Evolutionary conservation across 2,113 vertebrate genomes (phyloP).

Genomic region (Eulemur rufifrons): DNA sequence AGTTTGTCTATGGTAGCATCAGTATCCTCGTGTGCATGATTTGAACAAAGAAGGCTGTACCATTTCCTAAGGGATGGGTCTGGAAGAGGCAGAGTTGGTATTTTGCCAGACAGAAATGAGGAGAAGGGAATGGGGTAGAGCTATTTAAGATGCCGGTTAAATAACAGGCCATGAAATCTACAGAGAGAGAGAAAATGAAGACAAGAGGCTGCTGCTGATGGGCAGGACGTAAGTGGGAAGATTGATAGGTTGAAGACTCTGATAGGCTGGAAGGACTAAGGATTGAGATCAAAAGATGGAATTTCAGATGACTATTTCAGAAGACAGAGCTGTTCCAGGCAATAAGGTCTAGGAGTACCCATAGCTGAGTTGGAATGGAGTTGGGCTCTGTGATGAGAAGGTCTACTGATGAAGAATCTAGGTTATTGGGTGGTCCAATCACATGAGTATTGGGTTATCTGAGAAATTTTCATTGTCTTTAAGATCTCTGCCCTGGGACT

Average conservation of each 20-base stretch:
- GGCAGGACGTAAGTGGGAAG: not conserved
- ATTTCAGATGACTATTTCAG: not conserved
- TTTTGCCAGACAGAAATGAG: not conserved
- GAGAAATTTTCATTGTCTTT: not conserved
- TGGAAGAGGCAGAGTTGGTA: not conserved
- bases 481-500: not conserved
- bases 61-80: not conserved
- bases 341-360: not conserved
- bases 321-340: not conserved
- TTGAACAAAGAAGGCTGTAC: not conserved
- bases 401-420: not conserved
- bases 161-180: not conserved
- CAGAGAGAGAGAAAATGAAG: not conserved
- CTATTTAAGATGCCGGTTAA: not conserved
- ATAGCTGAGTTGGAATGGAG: not conserved
- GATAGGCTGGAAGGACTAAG: not conserved
- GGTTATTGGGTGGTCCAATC: not conserved
- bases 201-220: not conserved
- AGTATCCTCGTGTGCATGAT: not conserved
- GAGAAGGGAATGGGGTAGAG: not conserved
- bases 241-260: not conserved
- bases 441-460: not conserved
- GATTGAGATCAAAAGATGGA: not conserved
- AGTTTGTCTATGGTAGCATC: not conserved
- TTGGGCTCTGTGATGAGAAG: not conserved